A percentile compares a stretch with the other conserved stretches of the same genome.
phyloP scores from a whole-genome alignment of 2,888 invertebrate genomes.

The Cactoblastis cactorum region DNA sequence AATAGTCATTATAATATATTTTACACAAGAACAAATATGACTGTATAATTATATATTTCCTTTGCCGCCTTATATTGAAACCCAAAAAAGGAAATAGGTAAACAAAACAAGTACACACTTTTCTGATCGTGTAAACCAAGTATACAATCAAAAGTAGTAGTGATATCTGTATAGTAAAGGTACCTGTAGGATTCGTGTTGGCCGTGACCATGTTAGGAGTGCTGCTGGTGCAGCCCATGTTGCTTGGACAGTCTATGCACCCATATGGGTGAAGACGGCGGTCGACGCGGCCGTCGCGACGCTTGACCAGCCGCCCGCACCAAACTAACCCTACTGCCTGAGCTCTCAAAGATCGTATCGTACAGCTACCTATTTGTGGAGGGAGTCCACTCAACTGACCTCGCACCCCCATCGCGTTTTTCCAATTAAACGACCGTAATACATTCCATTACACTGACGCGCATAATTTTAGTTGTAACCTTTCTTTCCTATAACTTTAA shows the following conservation, averaged over 20 bases:
- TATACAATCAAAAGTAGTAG: not conserved
- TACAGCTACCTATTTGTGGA: slow-evolving; percentile 61
- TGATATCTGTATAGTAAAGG: slow-evolving; percentile 12
- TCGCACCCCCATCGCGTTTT: slow-evolving; percentile 78
- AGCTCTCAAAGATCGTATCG: slow-evolving; percentile 61
- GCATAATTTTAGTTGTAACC: slow-evolving; percentile 51
- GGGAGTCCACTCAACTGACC: slow-evolving; percentile 72
- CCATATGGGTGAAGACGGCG: slow-evolving; percentile 24
- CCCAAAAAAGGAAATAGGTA: too few species aligned
- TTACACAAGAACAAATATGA: too few species aligned
- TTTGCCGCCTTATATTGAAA: too few species aligned
- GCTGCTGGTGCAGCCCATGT: slow-evolving; percentile 74
- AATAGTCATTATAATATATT: too few species aligned
- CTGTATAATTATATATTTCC: too few species aligned
- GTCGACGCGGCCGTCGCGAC: slow-evolving; percentile 26
- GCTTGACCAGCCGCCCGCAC: slow-evolving; percentile 48
- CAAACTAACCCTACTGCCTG: slow-evolving; percentile 54
- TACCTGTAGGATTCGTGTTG: slow-evolving; percentile 52
- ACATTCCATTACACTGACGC: slow-evolving; percentile 64
- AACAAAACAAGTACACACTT: too few species aligned
- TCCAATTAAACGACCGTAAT: slow-evolving; percentile 68
- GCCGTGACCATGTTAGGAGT: slow-evolving; percentile 50
- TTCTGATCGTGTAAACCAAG: too few species aligned
- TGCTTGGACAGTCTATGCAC: slow-evolving; percentile 26
- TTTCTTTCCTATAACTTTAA: slow-evolving; percentile 31